A percentile compares a stretch with the other conserved stretches of the same genome.
Evolutionary conservation across 2,888 invertebrate genomes (phyloP).

Genomic region (Parasteatoda lunata): DNA sequence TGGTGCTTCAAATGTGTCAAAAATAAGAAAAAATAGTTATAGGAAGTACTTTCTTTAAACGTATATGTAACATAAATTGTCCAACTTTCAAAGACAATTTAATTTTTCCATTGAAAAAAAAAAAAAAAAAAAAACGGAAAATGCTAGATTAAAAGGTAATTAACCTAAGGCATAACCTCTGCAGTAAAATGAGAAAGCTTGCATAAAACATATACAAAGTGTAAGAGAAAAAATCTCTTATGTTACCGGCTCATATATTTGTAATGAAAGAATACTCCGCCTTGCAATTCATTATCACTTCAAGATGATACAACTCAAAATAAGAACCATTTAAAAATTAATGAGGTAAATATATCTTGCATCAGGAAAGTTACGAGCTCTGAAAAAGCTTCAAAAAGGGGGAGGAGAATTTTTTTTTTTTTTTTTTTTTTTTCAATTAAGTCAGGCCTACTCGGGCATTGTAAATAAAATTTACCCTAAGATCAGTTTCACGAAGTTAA

Average conservation of each 20-base stretch:
- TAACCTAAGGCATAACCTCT: neutral
- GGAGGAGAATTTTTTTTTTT: slow-evolving; percentile 1
- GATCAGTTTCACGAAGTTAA: slow-evolving; percentile 55
- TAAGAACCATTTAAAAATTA: slow-evolving; percentile 53
- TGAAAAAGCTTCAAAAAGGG: neutral
- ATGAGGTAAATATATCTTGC: slow-evolving; percentile 53
- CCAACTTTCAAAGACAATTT: no score
- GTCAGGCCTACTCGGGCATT: slow-evolving; percentile 29
- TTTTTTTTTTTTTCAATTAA: slow-evolving; percentile 51
- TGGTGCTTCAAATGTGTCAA: no score
- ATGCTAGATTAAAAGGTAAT: no score
- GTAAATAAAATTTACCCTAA: slow-evolving; percentile 47
- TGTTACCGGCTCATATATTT: slow-evolving; percentile 48
- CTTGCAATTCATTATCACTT: slow-evolving; percentile 56
- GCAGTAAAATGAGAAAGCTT: slow-evolving; percentile 30
- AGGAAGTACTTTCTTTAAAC: no score
- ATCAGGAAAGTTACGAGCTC: slow-evolving; percentile 35
- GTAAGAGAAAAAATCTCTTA: slow-evolving; percentile 15
- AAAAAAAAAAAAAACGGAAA: no score
- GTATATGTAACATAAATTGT: no score
- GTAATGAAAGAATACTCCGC: slow-evolving; percentile 47
- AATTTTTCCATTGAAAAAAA: no score
- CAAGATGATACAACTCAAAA: slow-evolving; percentile 44
- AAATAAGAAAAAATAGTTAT: no score
- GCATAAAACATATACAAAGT: neutral